These are phyloP conservation scores for Acyrthosiphon pisum DNA, from an alignment of 1,140 invertebrate genomes.

Conservation along the genomic window DNA sequence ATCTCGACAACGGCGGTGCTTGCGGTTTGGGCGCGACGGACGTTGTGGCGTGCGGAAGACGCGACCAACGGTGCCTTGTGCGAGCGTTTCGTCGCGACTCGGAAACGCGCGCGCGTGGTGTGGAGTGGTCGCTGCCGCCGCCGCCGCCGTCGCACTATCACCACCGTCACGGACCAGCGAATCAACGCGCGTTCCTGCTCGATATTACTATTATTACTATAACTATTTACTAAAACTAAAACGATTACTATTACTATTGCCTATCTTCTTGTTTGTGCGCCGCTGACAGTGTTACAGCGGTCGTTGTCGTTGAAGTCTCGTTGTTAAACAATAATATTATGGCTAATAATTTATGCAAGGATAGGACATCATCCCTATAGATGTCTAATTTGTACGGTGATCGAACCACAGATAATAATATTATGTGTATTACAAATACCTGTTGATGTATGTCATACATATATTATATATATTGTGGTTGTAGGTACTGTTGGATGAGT, in stretches of 20 bases:
- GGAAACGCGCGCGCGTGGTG: neutral
- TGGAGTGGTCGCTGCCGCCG: neutral
- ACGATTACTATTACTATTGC: neutral
- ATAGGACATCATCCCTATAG: too few species aligned
- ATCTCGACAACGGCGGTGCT: neutral
- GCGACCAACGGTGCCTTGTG: constrained; percentile 3
- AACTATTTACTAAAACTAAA: too few species aligned
- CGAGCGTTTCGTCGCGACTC: neutral
- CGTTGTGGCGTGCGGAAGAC: constrained; percentile 49
- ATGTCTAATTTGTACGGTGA: too few species aligned
- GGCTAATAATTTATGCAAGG: neutral
- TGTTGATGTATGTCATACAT: too few species aligned
- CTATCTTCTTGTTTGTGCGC: neutral
- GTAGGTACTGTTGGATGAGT: too few species aligned
- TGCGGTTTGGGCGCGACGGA: constrained; percentile 43
- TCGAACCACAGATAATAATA: too few species aligned
- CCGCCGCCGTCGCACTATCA: neutral
- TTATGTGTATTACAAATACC: too few species aligned
- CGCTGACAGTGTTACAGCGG: neutral
- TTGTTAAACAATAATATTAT: neutral
- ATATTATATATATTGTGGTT: too few species aligned
- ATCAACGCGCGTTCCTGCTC: constrained; percentile 27
- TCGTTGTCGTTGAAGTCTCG: neutral
- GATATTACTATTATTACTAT: too few species aligned
- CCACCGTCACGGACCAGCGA: constrained; percentile 39